These are phyloP conservation scores for Plecotus auritus DNA, from an alignment of 2,113 vertebrate genomes.

Conservation along the genomic window DNA sequence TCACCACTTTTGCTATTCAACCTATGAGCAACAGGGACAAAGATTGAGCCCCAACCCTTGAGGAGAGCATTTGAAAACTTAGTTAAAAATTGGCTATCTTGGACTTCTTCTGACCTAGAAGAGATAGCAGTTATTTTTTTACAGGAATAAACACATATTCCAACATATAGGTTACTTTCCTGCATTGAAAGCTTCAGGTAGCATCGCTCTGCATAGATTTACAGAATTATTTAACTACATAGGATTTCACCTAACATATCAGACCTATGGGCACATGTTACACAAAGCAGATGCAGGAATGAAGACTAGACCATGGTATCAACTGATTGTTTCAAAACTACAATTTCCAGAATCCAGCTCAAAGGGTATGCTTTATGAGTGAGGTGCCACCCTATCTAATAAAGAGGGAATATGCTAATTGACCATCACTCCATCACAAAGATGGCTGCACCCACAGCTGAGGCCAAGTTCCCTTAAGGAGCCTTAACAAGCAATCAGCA, in stretches of 20 bases:
- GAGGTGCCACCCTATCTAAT: no score
- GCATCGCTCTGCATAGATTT: background rate
- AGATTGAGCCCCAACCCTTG: background rate
- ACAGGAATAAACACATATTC: background rate
- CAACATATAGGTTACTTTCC: background rate
- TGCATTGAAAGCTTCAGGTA: background rate
- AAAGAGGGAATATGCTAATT: no score
- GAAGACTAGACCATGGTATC: background rate
- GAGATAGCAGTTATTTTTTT: background rate
- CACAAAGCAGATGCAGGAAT: background rate
- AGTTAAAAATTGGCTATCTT: background rate
- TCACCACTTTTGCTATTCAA: background rate
- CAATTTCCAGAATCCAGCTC: background rate
- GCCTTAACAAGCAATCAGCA: no score
- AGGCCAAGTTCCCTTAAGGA: no score
- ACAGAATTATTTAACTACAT: background rate
- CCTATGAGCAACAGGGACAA: background rate
- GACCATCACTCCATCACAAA: no score
- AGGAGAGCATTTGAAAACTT: background rate
- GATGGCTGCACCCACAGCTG: no score
- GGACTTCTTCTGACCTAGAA: background rate
- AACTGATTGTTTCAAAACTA: background rate
- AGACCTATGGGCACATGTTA: background rate
- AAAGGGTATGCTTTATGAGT: background rate
- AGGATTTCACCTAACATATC: background rate